phyloP scores from a whole-genome alignment of 2,888 invertebrate genomes.

The Pseudococcus jackbeardsleyi region DNA sequence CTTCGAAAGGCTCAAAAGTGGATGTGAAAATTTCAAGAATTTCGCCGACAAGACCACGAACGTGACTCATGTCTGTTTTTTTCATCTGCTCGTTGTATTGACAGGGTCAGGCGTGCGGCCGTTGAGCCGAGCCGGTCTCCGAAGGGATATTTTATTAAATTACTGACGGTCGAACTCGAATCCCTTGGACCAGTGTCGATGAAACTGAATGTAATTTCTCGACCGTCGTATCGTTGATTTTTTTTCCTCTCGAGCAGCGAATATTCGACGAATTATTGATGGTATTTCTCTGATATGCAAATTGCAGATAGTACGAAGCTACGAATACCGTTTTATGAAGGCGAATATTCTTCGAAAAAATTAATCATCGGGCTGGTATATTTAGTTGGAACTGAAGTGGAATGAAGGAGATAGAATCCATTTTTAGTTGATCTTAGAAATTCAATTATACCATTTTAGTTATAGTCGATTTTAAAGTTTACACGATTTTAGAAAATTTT shows the following conservation, averaged over 20 bases:
- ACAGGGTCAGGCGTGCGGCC: neutral
- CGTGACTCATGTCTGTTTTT: constrained; percentile 8
- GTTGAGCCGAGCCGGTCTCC: neutral
- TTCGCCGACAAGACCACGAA: neutral
- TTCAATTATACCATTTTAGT: neutral
- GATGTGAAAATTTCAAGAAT: constrained; percentile 5
- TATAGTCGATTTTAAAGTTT: no score
- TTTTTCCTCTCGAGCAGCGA: neutral
- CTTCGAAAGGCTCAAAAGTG: neutral
- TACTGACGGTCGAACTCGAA: constrained; percentile 5
- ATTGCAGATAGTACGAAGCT: neutral
- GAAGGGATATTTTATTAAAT: constrained; percentile 41
- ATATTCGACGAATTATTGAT: neutral
- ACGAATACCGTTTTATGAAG: neutral
- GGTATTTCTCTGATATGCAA: neutral
- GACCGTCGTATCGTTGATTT: neutral
- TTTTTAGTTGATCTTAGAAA: neutral
- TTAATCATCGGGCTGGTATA: neutral
- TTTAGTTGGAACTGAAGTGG: neutral
- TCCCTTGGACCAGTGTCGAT: constrained; percentile 1
- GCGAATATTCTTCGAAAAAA: neutral
- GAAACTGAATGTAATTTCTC: neutral
- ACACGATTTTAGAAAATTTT: no score
- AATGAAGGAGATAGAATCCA: neutral
- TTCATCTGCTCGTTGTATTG: neutral